Conservation (phyloP, 2,888 invertebrate species). For the Allygus modestus region DNA sequence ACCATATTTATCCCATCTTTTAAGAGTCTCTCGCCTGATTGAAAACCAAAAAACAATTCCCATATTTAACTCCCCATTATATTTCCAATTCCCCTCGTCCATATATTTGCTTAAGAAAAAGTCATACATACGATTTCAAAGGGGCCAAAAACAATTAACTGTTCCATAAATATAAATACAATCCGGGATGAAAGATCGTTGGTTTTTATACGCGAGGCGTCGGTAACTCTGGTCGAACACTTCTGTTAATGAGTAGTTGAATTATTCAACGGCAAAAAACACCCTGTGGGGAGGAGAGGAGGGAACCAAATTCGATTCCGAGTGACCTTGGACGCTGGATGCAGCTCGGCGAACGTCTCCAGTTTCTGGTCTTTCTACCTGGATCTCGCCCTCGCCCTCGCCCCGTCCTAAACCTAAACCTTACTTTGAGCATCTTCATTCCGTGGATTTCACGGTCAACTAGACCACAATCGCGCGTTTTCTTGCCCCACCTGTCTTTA, state of each 20-base stretch:
- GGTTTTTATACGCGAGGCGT: slow-evolving; percentile 21
- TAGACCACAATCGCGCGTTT: slow-evolving; percentile 24
- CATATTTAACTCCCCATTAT: slow-evolving; percentile 40
- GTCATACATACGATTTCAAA: slow-evolving; percentile 1
- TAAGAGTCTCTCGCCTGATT: not conserved
- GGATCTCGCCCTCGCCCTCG: not conserved
- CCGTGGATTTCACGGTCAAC: slow-evolving; percentile 54
- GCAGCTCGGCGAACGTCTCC: not conserved
- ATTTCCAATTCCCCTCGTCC: slow-evolving; percentile 10
- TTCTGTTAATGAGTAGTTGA: slow-evolving; percentile 40
- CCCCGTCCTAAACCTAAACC: not conserved
- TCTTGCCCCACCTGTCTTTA: slow-evolving; percentile 2
- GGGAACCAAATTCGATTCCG: slow-evolving; percentile 12
- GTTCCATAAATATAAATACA: slow-evolving; percentile 39
- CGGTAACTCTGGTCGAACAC: slow-evolving; percentile 14
- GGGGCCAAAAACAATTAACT: slow-evolving; percentile 35
- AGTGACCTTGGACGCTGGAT: slow-evolving; percentile 2
- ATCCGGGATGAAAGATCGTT: slow-evolving; percentile 39
- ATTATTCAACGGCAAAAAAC: slow-evolving; percentile 39
- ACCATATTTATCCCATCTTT: not conserved
- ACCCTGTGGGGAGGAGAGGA: slow-evolving; percentile 23
- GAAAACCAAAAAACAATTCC: not conserved
- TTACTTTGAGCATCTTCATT: not conserved
- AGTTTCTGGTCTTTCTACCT: slow-evolving; percentile 32
- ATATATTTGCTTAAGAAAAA: not conserved